Evolutionary conservation across 2,113 vertebrate genomes (phyloP), one percentile per base, ranked within the genome.

Genomic region (Ploceus nigricollis): DNA sequence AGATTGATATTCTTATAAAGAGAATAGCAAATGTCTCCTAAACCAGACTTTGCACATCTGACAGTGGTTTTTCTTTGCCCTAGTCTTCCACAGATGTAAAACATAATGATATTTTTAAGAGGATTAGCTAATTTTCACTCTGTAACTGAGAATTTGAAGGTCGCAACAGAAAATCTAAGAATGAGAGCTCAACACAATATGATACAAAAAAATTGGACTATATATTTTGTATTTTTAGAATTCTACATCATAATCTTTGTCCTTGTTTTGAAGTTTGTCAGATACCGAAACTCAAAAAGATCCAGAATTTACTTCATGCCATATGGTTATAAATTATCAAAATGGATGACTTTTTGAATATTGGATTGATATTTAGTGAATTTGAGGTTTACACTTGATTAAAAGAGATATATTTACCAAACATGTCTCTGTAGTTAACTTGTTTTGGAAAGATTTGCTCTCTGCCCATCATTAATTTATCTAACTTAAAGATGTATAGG

Each of bases 31-130:
- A 58, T 28, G 2, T 2, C 4, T 15, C 6, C 15, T 77, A 65
- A 70, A 61, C n/a, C 16, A 87, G 35, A 57, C 4, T 25, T 13
- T 44, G 23, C 17, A 18, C 16, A 37, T 37, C 23, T 71, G 51
- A 54, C 0, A 0, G 10, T 60, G 47, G 9, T 35, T 79, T 54
- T 16, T 90, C 6, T 11, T 71, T 70, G 11, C 8, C 45, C 2
- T 24, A 8, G 13, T 61, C 47, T 58, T 75, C 35, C 13, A 25
- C 1, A 48, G 20, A 30, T 48, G 21, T 8, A 54, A 63, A 50
- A 8, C 4, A 25, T 58, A 50, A 54, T 23, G 6, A 33, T 35
- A 30, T 19, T 20, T 81, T 78, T 39, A 48, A 71, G 51, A 75
- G 1, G 42, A 53, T 53, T 47, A n/a, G 10, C 10, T 57, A 2